Evolutionary conservation across 2,797 vertebrate genomes (phyloP).

Genomic region (Crenuchus spilurus): DNA sequence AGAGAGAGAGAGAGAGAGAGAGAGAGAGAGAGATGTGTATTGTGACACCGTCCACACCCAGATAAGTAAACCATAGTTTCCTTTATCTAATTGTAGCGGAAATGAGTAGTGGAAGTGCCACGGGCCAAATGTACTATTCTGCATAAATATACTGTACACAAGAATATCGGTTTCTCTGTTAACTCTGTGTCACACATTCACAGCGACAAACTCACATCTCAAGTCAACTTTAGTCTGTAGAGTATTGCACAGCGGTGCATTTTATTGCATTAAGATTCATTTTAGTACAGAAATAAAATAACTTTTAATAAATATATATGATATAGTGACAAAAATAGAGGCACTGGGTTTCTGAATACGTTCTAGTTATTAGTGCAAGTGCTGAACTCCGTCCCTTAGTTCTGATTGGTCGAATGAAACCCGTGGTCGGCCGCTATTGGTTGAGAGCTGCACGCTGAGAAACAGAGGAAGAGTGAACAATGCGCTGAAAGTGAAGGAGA

Average conservation of each 20-base stretch:
- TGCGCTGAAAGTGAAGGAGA: conserved; percentile 16
- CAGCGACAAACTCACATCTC: too few species aligned
- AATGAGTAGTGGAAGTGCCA: not conserved
- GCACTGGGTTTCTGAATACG: not conserved
- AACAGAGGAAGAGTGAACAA: conserved; percentile 47
- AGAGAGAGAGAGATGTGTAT: not conserved
- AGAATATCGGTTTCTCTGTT: not conserved
- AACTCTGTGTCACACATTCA: not conserved
- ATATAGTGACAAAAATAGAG: not conserved
- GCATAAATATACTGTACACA: not conserved
- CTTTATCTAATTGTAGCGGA: not conserved
- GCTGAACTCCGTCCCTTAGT: not conserved
- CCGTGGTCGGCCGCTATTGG: conserved; percentile 33
- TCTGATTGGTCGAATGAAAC: conserved; percentile 40
- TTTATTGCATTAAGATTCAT: too few species aligned
- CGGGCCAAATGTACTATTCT: not conserved
- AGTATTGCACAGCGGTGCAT: too few species aligned
- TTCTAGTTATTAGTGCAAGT: not conserved
- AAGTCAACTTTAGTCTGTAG: too few species aligned
- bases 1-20: not conserved
- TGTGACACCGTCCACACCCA: conserved; percentile 10
- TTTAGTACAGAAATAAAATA: too few species aligned
- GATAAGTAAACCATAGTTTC: conserved; percentile 27
- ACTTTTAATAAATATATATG: not conserved
- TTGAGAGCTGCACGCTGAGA: not conserved